Conservation (phyloP, 2,797 vertebrate species). For the Atherinosoma microstoma region DNA sequence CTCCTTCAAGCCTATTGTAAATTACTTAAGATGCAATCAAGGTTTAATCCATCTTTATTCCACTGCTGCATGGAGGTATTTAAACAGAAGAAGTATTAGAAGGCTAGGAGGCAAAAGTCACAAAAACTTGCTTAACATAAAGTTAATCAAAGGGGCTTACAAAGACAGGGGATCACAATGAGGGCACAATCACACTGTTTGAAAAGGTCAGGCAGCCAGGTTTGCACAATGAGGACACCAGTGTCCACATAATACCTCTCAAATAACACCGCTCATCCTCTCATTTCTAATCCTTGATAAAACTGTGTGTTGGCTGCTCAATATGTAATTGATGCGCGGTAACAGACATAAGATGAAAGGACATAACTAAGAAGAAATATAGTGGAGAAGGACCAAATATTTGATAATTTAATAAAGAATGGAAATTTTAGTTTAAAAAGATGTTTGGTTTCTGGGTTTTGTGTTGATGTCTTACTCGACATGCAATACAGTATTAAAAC, state of each 20-base stretch:
- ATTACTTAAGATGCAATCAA: conserved; percentile 96
- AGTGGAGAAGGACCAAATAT: conserved; percentile 65
- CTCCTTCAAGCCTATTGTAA: conserved; percentile 92
- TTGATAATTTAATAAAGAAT: conserved; percentile 63
- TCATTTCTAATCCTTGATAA: conserved; percentile 92
- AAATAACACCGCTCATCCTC: conserved; percentile 82
- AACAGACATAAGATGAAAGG: conserved; percentile 50
- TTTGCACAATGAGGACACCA: conserved; percentile 76
- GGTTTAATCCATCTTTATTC: conserved; percentile 93
- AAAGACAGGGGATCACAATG: conserved; percentile 86
- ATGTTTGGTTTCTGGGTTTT: conserved; percentile 53
- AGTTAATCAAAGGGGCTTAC: conserved; percentile 90
- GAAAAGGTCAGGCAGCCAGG: conserved; percentile 75
- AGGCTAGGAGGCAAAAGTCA: conserved; percentile 80
- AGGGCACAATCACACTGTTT: conserved; percentile 61
- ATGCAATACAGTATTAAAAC: too few species aligned
- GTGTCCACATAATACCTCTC: conserved; percentile 81
- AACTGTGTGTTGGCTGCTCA: conserved; percentile 86
- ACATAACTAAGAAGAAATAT: conserved; percentile 60
- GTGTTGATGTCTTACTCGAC: conserved; percentile 1
- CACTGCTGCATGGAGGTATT: conserved; percentile 84
- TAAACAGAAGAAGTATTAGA: conserved; percentile 75
- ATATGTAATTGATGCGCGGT: conserved; percentile 82
- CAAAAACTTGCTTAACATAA: conserved; percentile 95
- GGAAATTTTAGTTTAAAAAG: conserved; percentile 61